Base-by-base conservation (phyloP, 2,113 vertebrate genomes). In the Oryzias woworae region DNA sequence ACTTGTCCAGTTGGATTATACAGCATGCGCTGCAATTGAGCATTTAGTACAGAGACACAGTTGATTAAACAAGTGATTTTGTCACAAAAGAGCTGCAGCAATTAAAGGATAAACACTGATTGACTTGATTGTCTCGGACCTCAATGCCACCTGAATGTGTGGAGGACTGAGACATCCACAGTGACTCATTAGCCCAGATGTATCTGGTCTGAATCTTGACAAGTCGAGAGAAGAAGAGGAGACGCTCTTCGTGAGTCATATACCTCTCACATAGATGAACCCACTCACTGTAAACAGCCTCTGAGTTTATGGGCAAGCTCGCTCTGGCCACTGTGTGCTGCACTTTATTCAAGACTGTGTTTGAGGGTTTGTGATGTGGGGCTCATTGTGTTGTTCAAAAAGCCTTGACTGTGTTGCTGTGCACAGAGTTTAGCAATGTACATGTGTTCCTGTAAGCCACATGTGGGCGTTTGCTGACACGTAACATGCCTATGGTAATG, bases 201-300 rank as follows among this genome's bases (percentile, higher is more conserved):
- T 66, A 80, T 55, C 74, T 50, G 67, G 57, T 73, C 69, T 84
- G 81, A 86, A 69, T 87, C 60, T 76, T 75, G 73, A 87, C 84
- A 68, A 87, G 80, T 63, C 26, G 61, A 71, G 22, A 45, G 70
- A 73, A 69, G 58, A 73, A 72, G 51, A 71, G 58, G 52, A 65
- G 71, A 60, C 56, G 55, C 76, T 73, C 73, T 67, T 51, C 41
- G 73, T 91, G 87, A 90, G 79, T 90, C 89, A 90, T 67, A 23
- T 46, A 70, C 74, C 72, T 78, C 84, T 78, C 84, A 75, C 80
- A 71, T 77, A 80, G 70, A 72, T 75, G 46, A 73, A 60, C 42
- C 54, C 16, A 50, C 61, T 71, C 67, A 24, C 55, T 65, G 80
- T 74, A 85, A 88, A 83, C 85, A 85, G 76, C 75, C 59, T 71